A percentile compares a stretch with the other conserved stretches of the same genome.
phyloP scores from a whole-genome alignment of 30 jellyfish, hydroid and myxozoan genomes.

The Aurelia coerulea region DNA sequence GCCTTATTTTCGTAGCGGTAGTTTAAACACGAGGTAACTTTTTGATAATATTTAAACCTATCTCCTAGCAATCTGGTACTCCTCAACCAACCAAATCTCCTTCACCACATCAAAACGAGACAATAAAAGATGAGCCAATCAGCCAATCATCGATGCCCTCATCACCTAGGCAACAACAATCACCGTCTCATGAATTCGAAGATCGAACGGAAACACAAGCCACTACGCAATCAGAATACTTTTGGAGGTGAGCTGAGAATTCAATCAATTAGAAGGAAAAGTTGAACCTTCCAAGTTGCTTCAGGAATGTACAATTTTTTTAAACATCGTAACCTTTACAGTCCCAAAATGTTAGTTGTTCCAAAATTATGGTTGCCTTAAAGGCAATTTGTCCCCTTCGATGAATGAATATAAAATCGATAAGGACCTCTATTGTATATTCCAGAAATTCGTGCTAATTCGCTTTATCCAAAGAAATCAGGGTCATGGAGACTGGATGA shows the following conservation, averaged over 20 bases:
- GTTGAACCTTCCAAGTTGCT: neutral
- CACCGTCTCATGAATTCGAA: constrained; percentile 19
- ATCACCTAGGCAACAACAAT: constrained; percentile 1
- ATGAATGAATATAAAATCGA: no score
- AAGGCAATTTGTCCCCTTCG: no score
- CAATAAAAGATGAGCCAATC: neutral
- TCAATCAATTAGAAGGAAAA: neutral
- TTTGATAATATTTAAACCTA: neutral
- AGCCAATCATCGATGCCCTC: constrained; percentile 16
- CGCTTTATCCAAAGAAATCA: no score
- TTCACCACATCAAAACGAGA: constrained; percentile 2
- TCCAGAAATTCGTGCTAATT: no score
- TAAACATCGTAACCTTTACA: no score
- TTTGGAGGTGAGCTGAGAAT: constrained; percentile 27
- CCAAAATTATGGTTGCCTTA: no score
- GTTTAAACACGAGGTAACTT: no score
- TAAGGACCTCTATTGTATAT: no score
- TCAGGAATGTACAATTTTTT: neutral
- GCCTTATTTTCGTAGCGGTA: no score
- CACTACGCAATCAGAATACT: constrained; percentile 32
- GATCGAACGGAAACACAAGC: constrained; percentile 30
- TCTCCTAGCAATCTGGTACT: neutral
- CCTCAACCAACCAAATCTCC: neutral
- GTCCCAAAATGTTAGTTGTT: no score
- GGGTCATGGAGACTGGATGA: no score